Evolutionary conservation across 2,888 invertebrate genomes (phyloP), one percentile per base, ranked within the genome.

Genomic region (Sarcophaga rosellei): DNA sequence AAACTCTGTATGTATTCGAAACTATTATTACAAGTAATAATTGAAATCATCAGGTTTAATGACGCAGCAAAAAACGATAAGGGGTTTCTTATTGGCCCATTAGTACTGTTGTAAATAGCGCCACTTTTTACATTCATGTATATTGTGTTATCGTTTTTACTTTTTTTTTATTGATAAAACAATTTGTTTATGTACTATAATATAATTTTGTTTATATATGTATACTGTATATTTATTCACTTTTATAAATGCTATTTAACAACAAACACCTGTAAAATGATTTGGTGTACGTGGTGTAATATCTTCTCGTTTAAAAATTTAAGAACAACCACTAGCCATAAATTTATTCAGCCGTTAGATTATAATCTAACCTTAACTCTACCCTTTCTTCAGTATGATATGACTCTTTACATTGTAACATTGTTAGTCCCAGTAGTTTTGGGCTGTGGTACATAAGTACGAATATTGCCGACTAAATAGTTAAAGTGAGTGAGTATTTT

Each of bases 121-220:
- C 17, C 12, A 35, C n/a, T 44, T 35, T 65, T n/a, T 59, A 5
- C 17, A 3, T 53, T n/a, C 17, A 3, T 53, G 12, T 20, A n/a
- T 57, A 23, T 15, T 12, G 35, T 17, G 25, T 59, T 20, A 53
- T 73, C 23, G 23, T 63, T 53, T 47, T 20, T 23, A 35, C 0
- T 11, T 65, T 21, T 21, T 75, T 53, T 70, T 76, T 70, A 78
- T 78, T 45, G 70, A 78, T 78, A 78, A 78, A 78, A 78, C 21
- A 78, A 63, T 78, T 23, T 35, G 68, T 17, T 68, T 47, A 62
- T 53, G 35, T 57, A 62, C 20, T 53, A 17, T 17, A 15, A 17
- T 53, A 53, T 53, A 53, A 53, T 53, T 53, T 53, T 53, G 17
- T 53, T 17, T 53, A 53, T 12, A 12, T 53, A 23, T 23, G 23